Conservation (phyloP, 2,888 invertebrate species). For the Acanthosepion pharaonis region DNA sequence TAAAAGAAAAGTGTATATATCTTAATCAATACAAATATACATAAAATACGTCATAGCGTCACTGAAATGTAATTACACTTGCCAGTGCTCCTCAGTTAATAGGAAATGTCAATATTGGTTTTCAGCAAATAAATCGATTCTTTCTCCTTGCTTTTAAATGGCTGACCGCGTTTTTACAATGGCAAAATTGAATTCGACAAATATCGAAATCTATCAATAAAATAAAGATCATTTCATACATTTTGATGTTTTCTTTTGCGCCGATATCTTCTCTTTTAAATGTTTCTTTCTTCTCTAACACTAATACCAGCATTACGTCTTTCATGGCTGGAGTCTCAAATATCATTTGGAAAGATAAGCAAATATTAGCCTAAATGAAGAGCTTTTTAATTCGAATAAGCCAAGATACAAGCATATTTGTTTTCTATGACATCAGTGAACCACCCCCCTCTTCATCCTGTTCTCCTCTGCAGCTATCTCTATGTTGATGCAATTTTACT, state of each 20-base stretch:
- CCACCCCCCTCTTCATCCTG: too few relatives aligned
- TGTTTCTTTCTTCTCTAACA: not conserved
- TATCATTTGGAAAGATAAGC: not conserved
- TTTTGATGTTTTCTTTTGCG: not conserved
- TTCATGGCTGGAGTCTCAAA: not conserved
- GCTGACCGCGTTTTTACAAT: too few relatives aligned
- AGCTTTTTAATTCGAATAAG: not conserved
- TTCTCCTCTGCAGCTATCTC: too few relatives aligned
- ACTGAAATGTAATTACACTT: not conserved
- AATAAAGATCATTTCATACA: not conserved
- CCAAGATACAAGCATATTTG: not conserved
- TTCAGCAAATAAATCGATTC: not conserved
- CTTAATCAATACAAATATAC: not conserved
- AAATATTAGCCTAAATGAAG: not conserved
- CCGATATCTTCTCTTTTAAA: not conserved
- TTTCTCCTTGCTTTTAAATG: not conserved
- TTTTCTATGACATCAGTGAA: not conserved
- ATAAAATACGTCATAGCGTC: not conserved
- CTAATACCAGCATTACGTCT: not conserved
- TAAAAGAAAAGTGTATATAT: not conserved
- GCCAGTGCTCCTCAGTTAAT: not conserved
- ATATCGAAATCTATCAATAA: not conserved
- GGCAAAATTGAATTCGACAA: not conserved
- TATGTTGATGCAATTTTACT: too few relatives aligned
- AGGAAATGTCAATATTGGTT: not conserved